Conservation (phyloP, 1,140 invertebrate species). For the Drosophila nikananu region DNA sequence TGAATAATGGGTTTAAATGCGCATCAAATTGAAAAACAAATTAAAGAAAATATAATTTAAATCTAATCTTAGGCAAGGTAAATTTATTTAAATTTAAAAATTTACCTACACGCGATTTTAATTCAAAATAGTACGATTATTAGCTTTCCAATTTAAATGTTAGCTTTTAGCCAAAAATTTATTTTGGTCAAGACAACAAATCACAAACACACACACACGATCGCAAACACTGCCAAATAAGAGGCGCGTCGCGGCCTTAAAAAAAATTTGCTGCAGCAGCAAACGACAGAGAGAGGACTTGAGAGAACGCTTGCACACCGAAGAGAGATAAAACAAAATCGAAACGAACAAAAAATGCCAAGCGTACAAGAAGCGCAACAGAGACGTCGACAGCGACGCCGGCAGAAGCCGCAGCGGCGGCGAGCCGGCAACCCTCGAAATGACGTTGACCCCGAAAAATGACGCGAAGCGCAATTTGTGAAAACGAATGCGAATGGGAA, state of each 20-base stretch:
- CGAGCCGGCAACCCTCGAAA: constrained; percentile 71
- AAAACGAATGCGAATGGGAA: constrained; percentile 79
- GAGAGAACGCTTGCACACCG: constrained; percentile 11
- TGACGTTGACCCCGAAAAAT: constrained; percentile 84
- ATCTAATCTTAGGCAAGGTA: neutral
- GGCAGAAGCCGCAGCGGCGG: constrained; percentile 17
- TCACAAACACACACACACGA: constrained; percentile 26
- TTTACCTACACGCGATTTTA: neutral
- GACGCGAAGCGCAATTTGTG: constrained; percentile 81
- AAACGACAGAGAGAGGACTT: constrained; percentile 7
- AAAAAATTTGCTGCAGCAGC: constrained; percentile 70
- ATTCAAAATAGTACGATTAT: neutral
- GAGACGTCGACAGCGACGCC: constrained; percentile 27
- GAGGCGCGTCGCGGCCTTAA: constrained; percentile 61
- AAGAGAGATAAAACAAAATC: constrained; percentile 47
- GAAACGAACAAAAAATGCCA: constrained; percentile 47
- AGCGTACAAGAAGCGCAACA: constrained; percentile 60
- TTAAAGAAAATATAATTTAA: neutral
- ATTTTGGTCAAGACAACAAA: constrained; percentile 77
- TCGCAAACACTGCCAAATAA: constrained; percentile 21
- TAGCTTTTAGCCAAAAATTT: constrained; percentile 55
- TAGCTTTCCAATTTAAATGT: constrained; percentile 36
- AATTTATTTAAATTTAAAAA: no score
- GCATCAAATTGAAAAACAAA: neutral
- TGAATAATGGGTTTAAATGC: neutral